Evolutionary conservation across 1,140 invertebrate species (phyloP), one percentile per base, ranked within the genome.

Genomic region (Cydia pomonella): DNA sequence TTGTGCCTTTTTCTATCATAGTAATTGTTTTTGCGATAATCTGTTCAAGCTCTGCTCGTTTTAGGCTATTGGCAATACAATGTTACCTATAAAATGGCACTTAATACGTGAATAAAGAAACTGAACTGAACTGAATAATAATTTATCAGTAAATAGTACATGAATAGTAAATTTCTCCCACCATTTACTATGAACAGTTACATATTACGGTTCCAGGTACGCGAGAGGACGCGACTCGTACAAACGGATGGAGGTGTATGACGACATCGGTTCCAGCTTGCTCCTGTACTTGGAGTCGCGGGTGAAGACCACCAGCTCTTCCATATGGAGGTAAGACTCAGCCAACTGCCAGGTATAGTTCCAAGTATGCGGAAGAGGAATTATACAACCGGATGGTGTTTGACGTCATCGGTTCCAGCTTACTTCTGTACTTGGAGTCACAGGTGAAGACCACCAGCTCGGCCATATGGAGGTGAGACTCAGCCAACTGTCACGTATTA

Each of bases 171-270:
- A n/a, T n/a, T n/a, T n/a, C n/a, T n/a, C 12, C 13, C 41, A 44
- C 12, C 41, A 7, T 44, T 44, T 3, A 44, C 10, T 59, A 59
- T 1, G 18, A n/a, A 59, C 7, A 23, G 7, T 2, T 18, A 21
- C 47, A n/a, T 53, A 23, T 59, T 21, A 23, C 21, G 9, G 10
- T 77, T 88, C 50, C 82, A 91, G 89, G 44, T 81, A 82, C 25
- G 75, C 82, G 27, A 82, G 83, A 33, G 79, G 81, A 66, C 64
- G 73, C 7, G 82, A 87, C 13, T 73, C 77, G 5, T 75, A 81
- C n/a, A 85, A 81, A 25, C 83, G 84, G 74, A 80, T 85, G 73
- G 78, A 82, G 9, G 80, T 88, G 6, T 92, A 92, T 59, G 81
- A 87, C 63, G 81, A 41, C 12, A 87, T 90, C 3, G 89, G 88